Percentiles rank a stretch among this genome's conserved stretches.
Evolutionary conservation across 2,113 vertebrate species (phyloP).

Genomic region (Otolemur garnettii): DNA sequence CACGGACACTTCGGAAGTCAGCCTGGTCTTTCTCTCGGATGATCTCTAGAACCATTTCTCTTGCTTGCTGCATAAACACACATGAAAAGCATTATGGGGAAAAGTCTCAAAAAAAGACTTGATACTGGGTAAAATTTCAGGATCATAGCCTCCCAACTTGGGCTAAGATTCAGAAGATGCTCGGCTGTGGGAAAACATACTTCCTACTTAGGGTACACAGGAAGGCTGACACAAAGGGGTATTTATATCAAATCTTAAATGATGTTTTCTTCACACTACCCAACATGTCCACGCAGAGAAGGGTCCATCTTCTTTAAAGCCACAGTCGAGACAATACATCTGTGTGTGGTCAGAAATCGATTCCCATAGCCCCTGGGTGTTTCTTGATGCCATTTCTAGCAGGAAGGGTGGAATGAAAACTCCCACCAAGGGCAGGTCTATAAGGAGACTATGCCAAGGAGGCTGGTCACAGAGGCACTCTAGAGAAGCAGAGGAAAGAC

Average conservation of each 20-base stretch:
- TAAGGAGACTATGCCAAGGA: rapidly evolving
- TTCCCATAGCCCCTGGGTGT: rapidly evolving
- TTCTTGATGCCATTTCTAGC: not conserved
- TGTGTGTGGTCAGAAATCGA: not conserved
- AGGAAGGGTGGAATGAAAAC: not conserved
- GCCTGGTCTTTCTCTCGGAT: conserved; percentile 98
- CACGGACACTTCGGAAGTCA: conserved; percentile 94
- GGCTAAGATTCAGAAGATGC: not conserved
- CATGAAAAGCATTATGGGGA: conserved; percentile 71
- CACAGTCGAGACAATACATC: not conserved
- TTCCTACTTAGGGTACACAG: rapidly evolving
- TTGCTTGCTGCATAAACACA: conserved; percentile 93
- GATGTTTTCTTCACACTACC: rapidly evolving
- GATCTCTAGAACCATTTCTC: conserved; percentile 98
- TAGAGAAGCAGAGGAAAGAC: not conserved
- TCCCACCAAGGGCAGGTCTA: not conserved
- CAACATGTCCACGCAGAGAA: not conserved
- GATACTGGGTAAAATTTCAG: not conserved
- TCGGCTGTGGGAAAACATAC: not conserved
- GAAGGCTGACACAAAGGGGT: too few relatives aligned
- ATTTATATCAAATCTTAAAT: rapidly evolving
- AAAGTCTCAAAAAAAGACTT: not conserved
- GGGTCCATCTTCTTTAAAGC: not conserved
- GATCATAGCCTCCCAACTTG: not conserved
- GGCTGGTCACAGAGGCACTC: not conserved